A percentile compares a stretch with the other conserved stretches of the same genome.
phyloP scores from a whole-genome alignment of 2,888 invertebrate species.

The Halocaridina rubra region DNA sequence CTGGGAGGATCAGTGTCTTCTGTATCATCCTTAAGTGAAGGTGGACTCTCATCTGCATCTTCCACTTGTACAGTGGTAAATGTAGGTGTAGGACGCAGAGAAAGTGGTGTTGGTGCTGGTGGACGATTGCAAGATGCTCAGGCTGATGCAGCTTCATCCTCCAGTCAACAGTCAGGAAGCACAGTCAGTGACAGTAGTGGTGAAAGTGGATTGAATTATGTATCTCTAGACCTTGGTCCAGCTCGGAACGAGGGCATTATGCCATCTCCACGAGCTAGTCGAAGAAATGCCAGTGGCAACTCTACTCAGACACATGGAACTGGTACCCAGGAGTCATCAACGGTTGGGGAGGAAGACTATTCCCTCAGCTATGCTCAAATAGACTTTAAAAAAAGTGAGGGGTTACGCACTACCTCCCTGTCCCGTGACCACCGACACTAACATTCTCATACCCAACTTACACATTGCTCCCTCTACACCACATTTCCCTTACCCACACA shows the following conservation, averaged over 20 bases:
- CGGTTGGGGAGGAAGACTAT: slow-evolving; percentile 39
- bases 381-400: slow-evolving; percentile 62
- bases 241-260: slow-evolving; percentile 35
- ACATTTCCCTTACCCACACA: slow-evolving; percentile 37
- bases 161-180: slow-evolving; percentile 30
- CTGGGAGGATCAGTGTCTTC: slow-evolving; percentile 59
- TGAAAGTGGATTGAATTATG: slow-evolving; percentile 52
- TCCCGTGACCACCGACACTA: slow-evolving; percentile 58
- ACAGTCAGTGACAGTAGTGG: slow-evolving; percentile 17
- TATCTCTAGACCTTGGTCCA: slow-evolving; percentile 46
- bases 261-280: slow-evolving; percentile 40
- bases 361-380: slow-evolving; percentile 62
- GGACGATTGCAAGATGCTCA: slow-evolving; percentile 1
- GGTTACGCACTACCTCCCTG: slow-evolving; percentile 54
- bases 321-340: slow-evolving; percentile 23
- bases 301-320: slow-evolving; percentile 1
- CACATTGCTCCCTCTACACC: slow-evolving; percentile 10
- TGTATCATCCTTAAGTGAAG: slow-evolving; percentile 62
- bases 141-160: slow-evolving; percentile 24
- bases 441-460: slow-evolving; percentile 36
- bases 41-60: slow-evolving; percentile 61
- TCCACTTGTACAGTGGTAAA: slow-evolving; percentile 63
- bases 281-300: slow-evolving; percentile 18
- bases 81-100: slow-evolving; percentile 46
- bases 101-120: neutral